Conservation (phyloP, 2,113 vertebrate species). For the Nannospalax galili region DNA sequence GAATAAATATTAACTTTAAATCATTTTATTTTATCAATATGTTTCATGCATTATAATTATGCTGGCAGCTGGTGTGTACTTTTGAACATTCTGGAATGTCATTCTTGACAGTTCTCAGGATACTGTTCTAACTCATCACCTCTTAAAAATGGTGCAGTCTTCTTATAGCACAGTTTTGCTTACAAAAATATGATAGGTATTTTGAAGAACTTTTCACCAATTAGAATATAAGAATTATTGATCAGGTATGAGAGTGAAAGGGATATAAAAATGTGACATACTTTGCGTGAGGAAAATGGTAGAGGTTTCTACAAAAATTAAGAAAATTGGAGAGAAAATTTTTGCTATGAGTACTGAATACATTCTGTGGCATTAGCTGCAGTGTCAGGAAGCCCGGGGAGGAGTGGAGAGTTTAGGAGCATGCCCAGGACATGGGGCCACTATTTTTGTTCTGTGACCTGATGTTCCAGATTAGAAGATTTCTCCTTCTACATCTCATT, state of each 20-base stretch:
- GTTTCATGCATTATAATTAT: constrained; percentile 1
- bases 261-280: background rate
- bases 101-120: constrained; percentile 1
- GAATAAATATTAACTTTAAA: constrained; percentile 44
- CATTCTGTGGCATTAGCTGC: background rate
- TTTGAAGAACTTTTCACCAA: constrained; percentile 1
- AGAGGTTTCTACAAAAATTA: background rate
- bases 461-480: background rate
- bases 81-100: background rate
- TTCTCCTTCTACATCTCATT: background rate
- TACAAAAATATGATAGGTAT: background rate
- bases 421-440: background rate
- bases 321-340: background rate
- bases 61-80: constrained; percentile 14
- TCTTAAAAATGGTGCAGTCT: background rate
- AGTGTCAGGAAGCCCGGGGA: background rate
- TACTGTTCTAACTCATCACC: background rate
- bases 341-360: background rate
- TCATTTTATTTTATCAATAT: constrained; percentile 45
- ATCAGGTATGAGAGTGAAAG: background rate
- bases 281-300: background rate
- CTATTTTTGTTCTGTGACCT: background rate
- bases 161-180: background rate
- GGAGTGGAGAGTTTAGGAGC: background rate
- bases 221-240: background rate